These are phyloP conservation scores for Kryptolebias marmoratus DNA, from an alignment of 2,113 vertebrate genomes.

Conservation along the genomic window DNA sequence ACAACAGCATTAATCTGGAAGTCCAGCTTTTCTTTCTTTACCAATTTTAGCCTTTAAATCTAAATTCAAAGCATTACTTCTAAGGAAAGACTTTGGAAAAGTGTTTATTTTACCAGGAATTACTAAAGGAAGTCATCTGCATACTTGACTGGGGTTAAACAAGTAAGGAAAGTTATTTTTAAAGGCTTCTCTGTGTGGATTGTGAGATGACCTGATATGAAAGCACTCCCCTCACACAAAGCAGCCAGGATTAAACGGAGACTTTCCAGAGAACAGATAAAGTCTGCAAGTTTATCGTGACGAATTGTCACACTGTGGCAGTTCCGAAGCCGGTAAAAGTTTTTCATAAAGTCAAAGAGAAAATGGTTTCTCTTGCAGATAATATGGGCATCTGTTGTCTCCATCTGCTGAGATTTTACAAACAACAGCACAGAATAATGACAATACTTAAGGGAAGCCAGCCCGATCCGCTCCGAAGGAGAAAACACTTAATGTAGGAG, in stretches of 20 bases:
- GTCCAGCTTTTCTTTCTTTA: neutral
- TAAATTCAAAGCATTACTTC: neutral
- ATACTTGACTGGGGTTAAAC: neutral
- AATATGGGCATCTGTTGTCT: slow-evolving; percentile 27
- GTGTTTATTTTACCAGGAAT: neutral
- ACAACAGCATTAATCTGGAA: neutral
- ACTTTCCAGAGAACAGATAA: slow-evolving; percentile 42
- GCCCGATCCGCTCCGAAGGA: neutral
- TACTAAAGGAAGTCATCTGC: slow-evolving; percentile 2
- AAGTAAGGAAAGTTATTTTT: slow-evolving; percentile 10
- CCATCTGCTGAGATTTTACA: slow-evolving; percentile 29
- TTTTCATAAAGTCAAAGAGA: slow-evolving; percentile 20
- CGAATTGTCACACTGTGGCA: slow-evolving; percentile 20
- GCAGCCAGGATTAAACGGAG: slow-evolving; percentile 28
- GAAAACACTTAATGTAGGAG: neutral
- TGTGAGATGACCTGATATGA: slow-evolving; percentile 26
- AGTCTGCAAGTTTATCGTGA: slow-evolving; percentile 30
- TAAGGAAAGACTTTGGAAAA: neutral
- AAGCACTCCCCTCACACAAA: slow-evolving; percentile 27
- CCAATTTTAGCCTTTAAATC: neutral
- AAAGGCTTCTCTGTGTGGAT: slow-evolving; percentile 3
- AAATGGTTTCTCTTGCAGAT: slow-evolving; percentile 32
- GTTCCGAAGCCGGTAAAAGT: slow-evolving; percentile 12
- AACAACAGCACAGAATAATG: slow-evolving; percentile 20
- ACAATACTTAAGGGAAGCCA: neutral